Conservation (phyloP, 2,888 invertebrate species). For the Pilophorus perplexus region DNA sequence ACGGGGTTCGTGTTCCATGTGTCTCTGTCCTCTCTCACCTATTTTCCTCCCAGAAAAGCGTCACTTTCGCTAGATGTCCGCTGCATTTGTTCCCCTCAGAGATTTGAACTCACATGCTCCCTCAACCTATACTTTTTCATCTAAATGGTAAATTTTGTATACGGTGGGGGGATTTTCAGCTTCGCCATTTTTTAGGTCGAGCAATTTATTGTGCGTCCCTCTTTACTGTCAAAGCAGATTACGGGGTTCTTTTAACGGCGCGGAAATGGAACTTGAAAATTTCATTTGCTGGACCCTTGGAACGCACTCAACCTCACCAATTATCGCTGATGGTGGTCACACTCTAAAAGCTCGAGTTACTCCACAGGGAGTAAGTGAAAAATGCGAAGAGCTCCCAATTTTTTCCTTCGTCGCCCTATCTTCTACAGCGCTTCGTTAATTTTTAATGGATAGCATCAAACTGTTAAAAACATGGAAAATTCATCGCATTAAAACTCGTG, state of each 20-base stretch:
- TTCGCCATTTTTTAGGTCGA: no score
- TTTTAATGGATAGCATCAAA: background rate
- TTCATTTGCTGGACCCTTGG: conserved; percentile 22
- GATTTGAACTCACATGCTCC: no score
- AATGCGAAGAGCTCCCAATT: conserved; percentile 5
- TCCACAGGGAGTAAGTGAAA: background rate
- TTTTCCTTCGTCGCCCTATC: background rate
- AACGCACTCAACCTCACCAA: conserved; percentile 33
- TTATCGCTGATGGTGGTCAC: conserved; percentile 23
- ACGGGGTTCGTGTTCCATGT: no score
- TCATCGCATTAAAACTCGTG: no score
- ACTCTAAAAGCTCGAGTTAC: conserved; percentile 12
- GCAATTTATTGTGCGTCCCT: no score
- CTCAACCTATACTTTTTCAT: no score
- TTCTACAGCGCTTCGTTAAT: conserved; percentile 9
- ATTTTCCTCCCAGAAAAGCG: no score
- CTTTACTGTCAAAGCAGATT: conserved; percentile 38
- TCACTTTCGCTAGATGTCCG: no score
- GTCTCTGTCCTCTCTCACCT: no score
- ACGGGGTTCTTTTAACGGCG: conserved; percentile 19
- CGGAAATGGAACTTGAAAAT: conserved; percentile 31
- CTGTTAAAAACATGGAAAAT: background rate
- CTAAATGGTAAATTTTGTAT: no score
- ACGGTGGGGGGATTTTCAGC: no score
- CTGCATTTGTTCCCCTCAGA: no score